Conservation (phyloP, 2,888 invertebrate genomes). For the Drosophila parthenogenetica region DNA sequence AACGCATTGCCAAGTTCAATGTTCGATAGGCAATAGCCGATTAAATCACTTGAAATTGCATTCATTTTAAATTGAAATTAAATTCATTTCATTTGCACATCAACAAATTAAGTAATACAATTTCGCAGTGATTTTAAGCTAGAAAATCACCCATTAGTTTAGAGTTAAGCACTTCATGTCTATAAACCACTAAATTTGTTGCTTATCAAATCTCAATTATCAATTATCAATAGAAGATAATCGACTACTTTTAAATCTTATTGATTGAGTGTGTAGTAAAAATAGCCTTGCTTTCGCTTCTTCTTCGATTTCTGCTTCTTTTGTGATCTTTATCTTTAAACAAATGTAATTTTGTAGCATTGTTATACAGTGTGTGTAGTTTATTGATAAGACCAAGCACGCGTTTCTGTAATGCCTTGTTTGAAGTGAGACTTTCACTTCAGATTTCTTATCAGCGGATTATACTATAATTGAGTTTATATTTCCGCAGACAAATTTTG, state of each 20-base stretch:
- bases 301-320: neutral
- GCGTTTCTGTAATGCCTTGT: constrained; percentile 10
- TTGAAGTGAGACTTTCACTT: constrained; percentile 14
- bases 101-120: constrained; percentile 2
- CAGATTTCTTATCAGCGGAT: constrained; percentile 4
- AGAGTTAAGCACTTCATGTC: neutral
- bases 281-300: constrained; percentile 7
- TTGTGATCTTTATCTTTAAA: constrained; percentile 11
- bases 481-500: constrained; percentile 4
- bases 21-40: constrained; percentile 58
- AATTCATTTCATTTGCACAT: neutral
- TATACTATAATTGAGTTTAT: constrained; percentile 4
- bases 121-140: constrained; percentile 7
- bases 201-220: constrained; percentile 44
- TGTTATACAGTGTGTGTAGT: neutral
- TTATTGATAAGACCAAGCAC: constrained; percentile 20
- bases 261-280: constrained; percentile 8
- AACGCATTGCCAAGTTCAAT: constrained; percentile 62
- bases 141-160: neutral
- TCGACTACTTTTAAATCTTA: constrained; percentile 2
- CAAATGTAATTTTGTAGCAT: neutral
- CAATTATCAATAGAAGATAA: constrained; percentile 28
- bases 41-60: constrained; percentile 46
- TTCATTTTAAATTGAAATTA: constrained; percentile 25
- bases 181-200: constrained; percentile 14